Conservation (phyloP, 2,113 vertebrate genomes). For the Montifringilla adamsi region DNA sequence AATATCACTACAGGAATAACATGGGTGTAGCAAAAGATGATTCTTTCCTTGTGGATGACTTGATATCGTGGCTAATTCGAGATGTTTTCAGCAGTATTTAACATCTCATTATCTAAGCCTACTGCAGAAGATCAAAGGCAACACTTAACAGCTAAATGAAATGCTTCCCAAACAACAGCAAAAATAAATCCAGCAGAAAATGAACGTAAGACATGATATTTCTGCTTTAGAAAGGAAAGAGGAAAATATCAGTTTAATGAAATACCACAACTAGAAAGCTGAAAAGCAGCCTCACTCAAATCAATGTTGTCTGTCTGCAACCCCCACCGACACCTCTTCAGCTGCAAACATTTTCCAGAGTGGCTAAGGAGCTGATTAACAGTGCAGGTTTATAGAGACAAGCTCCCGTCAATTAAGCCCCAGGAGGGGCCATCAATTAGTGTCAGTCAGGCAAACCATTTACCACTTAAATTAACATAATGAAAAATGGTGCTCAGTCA, state of each 20-base stretch:
- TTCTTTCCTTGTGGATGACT: neutral
- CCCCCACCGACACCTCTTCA: neutral
- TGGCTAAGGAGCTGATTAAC: conserved; percentile 33
- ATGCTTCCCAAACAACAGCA: neutral
- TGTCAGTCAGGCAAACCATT: conserved; percentile 51
- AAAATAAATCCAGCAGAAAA: neutral
- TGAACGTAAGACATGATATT: neutral
- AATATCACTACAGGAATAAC: neutral
- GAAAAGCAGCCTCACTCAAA: neutral
- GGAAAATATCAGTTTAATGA: neutral
- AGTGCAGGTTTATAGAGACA: conserved; percentile 42
- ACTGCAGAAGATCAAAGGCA: neutral
- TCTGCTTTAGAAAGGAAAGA: neutral
- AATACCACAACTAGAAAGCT: neutral
- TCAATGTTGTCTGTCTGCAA: conserved; percentile 3
- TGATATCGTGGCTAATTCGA: neutral
- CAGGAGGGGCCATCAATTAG: conserved; percentile 63
- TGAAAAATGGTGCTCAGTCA: conserved; percentile 27
- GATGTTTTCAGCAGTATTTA: neutral
- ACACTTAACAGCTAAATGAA: neutral
- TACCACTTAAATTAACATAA: conserved; percentile 36
- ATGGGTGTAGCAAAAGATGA: neutral
- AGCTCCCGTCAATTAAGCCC: conserved; percentile 51
- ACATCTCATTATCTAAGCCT: neutral
- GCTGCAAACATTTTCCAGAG: neutral